A percentile compares a stretch with the other conserved stretches of the same genome.
These are phyloP conservation scores for Bugula neritina DNA, from an alignment of 2,888 invertebrate genomes.

Conservation along the genomic window DNA sequence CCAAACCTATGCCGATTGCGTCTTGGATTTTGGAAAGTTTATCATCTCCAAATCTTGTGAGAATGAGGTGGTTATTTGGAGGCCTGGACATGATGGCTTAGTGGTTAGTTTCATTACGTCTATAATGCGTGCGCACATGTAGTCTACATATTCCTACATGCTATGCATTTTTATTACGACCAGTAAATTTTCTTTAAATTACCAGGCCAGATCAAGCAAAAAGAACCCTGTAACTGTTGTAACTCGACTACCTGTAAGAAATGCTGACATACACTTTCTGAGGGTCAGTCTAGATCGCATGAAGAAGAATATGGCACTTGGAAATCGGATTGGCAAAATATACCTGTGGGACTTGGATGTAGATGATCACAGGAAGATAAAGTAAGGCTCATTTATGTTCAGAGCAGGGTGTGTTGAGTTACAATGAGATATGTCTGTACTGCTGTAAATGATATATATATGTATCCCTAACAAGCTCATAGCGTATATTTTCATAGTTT, in stretches of 20 bases:
- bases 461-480: no score
- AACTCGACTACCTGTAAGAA: conserved; percentile 57
- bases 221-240: conserved; percentile 28
- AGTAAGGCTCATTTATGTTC: no score
- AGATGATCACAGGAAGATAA: conserved; percentile 60
- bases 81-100: conserved; percentile 64
- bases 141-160: no score
- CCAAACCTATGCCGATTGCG: conserved; percentile 96
- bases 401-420: no score
- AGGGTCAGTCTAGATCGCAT: conserved; percentile 72
- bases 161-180: no score
- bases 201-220: conserved; percentile 32
- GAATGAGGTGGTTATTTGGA: conserved; percentile 94
- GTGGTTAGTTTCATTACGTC: no score
- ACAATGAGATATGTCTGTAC: no score
- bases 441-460: no score
- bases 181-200: no score
- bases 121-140: no score
- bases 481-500: no score
- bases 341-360: conserved; percentile 91
- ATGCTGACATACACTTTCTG: conserved; percentile 97
- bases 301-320: conserved; percentile 73
- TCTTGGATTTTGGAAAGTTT: conserved; percentile 90
- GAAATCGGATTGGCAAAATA: conserved; percentile 85
- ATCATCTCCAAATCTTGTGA: conserved; percentile 94